These are phyloP conservation scores for Platycnemis pennipes DNA, from an alignment of 2,888 invertebrate genomes.

Conservation along the genomic window DNA sequence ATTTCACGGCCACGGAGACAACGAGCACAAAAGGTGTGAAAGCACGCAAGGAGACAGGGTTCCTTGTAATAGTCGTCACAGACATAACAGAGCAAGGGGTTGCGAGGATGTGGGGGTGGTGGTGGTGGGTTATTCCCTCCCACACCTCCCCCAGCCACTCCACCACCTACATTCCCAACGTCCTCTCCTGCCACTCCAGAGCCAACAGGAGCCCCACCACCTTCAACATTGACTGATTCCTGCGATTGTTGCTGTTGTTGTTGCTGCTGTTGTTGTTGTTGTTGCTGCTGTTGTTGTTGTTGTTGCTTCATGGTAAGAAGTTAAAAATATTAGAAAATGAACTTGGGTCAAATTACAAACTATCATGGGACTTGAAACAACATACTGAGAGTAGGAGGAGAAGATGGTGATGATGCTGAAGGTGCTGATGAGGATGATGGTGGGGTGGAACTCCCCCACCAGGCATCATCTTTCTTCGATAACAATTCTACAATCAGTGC, in stretches of 20 bases:
- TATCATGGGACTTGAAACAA: background rate
- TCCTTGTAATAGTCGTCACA: conserved; percentile 86
- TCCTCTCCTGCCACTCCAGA: conserved; percentile 41
- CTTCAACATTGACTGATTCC: conserved; percentile 33
- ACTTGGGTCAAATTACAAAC: background rate
- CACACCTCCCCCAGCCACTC: conserved; percentile 68
- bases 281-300: background rate
- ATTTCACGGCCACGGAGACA: conserved; percentile 84
- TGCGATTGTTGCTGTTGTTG: conserved; percentile 53
- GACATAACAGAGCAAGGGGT: conserved; percentile 85
- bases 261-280: conserved; percentile 49
- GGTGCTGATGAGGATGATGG: conserved; percentile 63
- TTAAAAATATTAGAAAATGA: background rate
- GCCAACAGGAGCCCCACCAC: conserved; percentile 34
- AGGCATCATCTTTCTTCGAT: conserved; percentile 54
- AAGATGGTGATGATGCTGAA: conserved; percentile 63
- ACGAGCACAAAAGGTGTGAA: conserved; percentile 86
- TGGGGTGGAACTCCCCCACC: conserved; percentile 63
- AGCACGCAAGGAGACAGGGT: conserved; percentile 85
- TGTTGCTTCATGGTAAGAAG: conserved; percentile 22
- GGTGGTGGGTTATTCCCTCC: conserved; percentile 59
- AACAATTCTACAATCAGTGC: background rate
- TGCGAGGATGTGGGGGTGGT: conserved; percentile 76
- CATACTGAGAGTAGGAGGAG: conserved; percentile 53
- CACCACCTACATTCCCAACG: conserved; percentile 62